Percentiles rank a stretch among this genome's conserved stretches.
These are phyloP conservation scores for Resseliella maxima DNA, from an alignment of 2,888 invertebrate genomes.

Conservation along the genomic window DNA sequence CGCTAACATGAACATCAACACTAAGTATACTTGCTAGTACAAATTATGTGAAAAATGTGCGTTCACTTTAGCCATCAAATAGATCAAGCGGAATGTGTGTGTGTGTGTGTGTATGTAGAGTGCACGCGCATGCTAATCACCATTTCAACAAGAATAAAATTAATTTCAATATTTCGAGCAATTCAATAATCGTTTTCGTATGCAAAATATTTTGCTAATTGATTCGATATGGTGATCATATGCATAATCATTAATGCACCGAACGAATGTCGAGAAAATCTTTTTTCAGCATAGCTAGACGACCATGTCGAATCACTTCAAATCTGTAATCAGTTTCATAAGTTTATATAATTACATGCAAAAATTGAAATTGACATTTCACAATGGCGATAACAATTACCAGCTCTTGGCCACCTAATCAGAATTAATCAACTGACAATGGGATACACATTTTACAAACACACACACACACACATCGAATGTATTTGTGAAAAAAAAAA, in stretches of 20 bases:
- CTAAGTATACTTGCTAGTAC: not conserved
- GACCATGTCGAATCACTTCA: no score
- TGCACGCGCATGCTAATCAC: not conserved
- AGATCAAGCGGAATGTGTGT: no score
- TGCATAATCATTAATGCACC: not conserved
- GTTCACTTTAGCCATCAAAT: not conserved
- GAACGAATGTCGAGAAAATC: no score
- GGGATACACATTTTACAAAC: not conserved
- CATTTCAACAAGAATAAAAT: not conserved
- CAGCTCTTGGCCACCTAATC: not conserved
- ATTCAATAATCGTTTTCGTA: not conserved
- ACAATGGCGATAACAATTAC: not conserved
- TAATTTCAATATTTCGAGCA: constrained; percentile 8
- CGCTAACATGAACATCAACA: not conserved
- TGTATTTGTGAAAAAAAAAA: no score
- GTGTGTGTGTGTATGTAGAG: no score
- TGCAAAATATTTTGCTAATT: constrained; percentile 31
- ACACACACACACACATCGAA: not conserved
- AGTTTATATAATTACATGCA: not conserved
- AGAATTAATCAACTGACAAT: not conserved
- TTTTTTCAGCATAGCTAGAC: no score
- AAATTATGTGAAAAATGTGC: not conserved
- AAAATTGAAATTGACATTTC: not conserved
- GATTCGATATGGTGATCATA: constrained; percentile 26
- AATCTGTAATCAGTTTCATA: no score